phyloP scores from a whole-genome alignment of 2,888 invertebrate species.

The Eueremaeus valkanovi region DNA sequence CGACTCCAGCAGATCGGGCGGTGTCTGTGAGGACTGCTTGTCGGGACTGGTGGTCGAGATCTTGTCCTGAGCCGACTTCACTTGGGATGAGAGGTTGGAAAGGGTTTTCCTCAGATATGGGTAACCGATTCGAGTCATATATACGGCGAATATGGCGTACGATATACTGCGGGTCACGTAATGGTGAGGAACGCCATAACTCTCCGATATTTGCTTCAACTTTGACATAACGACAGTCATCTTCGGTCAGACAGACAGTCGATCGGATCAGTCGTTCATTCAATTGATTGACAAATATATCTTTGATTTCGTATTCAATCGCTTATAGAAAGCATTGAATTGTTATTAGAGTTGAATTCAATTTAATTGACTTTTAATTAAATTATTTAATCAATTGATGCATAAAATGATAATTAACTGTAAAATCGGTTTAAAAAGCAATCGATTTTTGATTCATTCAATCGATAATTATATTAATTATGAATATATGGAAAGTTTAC shows the following conservation, averaged over 20 bases:
- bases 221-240: constrained; percentile 43
- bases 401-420: too few relatives aligned
- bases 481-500: too few relatives aligned
- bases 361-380: too few relatives aligned
- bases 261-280: background rate
- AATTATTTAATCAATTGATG: too few relatives aligned
- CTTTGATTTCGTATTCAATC: too few relatives aligned
- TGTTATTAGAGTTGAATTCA: too few relatives aligned
- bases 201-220: constrained; percentile 37
- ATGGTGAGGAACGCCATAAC: constrained; percentile 36
- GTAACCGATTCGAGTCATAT: constrained; percentile 39
- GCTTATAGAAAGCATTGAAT: too few relatives aligned
- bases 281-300: too few relatives aligned
- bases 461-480: too few relatives aligned
- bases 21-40: background rate
- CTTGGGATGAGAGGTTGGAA: constrained; percentile 2
- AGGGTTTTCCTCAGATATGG: constrained; percentile 33
- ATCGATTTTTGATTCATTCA: too few relatives aligned
- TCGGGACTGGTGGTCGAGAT: constrained; percentile 20
- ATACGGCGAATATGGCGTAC: constrained; percentile 38
- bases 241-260: background rate
- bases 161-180: constrained; percentile 40
- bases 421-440: too few relatives aligned
- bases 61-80: constrained; percentile 27
- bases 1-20: background rate